A percentile compares a stretch with the other conserved stretches of the same genome.
Conservation (phyloP, 2,113 vertebrate species). For the Bujurquina vittata region DNA sequence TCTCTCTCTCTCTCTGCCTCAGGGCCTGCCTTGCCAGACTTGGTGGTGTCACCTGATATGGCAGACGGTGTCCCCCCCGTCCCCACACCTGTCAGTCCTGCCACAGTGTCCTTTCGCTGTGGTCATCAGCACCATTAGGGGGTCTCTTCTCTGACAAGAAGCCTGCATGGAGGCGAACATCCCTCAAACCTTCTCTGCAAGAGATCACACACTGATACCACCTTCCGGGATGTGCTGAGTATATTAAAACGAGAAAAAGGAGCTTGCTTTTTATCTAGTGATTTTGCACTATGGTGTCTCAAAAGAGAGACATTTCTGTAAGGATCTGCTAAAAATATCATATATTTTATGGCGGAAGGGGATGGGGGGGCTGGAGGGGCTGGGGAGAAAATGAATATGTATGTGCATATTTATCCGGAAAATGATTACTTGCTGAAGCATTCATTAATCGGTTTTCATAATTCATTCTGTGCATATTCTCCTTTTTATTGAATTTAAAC, state of each 20-base stretch:
- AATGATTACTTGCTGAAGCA: slow-evolving; percentile 75
- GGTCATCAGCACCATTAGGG: slow-evolving; percentile 31
- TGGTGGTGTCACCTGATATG: slow-evolving; percentile 52
- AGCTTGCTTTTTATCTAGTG: background rate
- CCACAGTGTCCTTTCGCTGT: slow-evolving; percentile 35
- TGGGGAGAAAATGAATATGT: slow-evolving; percentile 67
- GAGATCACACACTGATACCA: slow-evolving; percentile 20
- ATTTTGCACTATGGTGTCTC: background rate
- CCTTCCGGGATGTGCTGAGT: background rate
- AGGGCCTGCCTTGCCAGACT: slow-evolving; percentile 20
- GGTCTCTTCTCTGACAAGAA: slow-evolving; percentile 37
- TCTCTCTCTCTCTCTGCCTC: slow-evolving; percentile 7
- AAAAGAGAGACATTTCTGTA: background rate
- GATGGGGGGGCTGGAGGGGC: background rate
- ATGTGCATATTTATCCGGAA: slow-evolving; percentile 75
- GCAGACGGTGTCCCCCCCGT: slow-evolving; percentile 41
- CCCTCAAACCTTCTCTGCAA: slow-evolving; percentile 10
- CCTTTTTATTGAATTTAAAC: slow-evolving; percentile 79
- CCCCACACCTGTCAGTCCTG: slow-evolving; percentile 53
- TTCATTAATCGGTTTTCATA: slow-evolving; percentile 78
- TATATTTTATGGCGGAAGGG: slow-evolving; percentile 22
- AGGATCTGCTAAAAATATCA: slow-evolving; percentile 6
- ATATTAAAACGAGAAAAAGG: background rate
- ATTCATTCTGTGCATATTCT: slow-evolving; percentile 77
- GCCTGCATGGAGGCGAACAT: background rate